These are phyloP conservation scores for Kuschelorhynchus macadamiae DNA, from an alignment of 2,888 invertebrate species.

Conservation along the genomic window DNA sequence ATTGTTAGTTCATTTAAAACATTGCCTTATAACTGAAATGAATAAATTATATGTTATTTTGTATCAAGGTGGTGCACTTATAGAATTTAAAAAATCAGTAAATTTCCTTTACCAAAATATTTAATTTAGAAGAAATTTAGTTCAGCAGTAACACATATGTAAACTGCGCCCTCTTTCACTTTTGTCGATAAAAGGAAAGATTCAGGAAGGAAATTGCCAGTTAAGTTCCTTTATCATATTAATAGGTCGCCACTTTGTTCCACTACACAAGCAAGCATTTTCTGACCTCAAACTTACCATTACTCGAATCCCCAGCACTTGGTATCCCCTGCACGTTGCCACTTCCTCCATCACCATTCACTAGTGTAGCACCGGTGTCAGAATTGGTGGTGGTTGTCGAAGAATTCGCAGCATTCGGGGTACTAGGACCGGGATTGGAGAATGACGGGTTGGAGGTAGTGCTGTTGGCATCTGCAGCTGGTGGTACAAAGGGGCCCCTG, in stretches of 20 bases:
- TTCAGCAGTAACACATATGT: no score
- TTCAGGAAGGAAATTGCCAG: no score
- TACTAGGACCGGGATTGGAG: conserved; percentile 17
- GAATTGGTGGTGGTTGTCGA: conserved; percentile 17
- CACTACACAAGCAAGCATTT: not conserved
- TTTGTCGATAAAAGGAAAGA: no score
- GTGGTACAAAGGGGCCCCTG: conserved; percentile 66
- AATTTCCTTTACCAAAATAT: no score
- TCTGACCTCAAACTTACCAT: conserved; percentile 14
- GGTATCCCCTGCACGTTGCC: not conserved
- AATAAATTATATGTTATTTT: no score
- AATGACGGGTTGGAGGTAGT: conserved; percentile 16
- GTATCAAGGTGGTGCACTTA: not conserved
- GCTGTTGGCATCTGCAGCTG: conserved; percentile 61
- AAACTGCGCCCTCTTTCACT: no score
- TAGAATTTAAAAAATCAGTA: no score
- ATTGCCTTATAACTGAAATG: no score
- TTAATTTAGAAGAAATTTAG: no score
- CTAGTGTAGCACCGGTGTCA: not conserved
- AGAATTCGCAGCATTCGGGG: conserved; percentile 13
- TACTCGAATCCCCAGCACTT: conserved; percentile 15
- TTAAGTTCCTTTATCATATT: no score
- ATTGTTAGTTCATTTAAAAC: no score
- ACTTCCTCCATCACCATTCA: conserved; percentile 5
- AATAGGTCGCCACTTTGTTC: not conserved